Conservation (phyloP, 2,797 vertebrate genomes). For the Muraenolepis orangiensis region DNA sequence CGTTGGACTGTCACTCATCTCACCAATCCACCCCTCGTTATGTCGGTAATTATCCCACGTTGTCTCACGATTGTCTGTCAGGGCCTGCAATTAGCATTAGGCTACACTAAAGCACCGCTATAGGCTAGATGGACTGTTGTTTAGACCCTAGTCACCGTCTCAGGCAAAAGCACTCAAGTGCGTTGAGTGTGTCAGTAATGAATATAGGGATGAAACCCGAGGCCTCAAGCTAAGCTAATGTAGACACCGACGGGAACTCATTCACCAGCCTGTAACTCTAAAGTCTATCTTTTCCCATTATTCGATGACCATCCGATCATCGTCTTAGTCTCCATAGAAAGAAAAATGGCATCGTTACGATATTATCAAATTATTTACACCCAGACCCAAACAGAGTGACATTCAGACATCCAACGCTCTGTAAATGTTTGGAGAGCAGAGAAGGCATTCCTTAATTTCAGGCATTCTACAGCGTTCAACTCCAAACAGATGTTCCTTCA, state of each 20-base stretch:
- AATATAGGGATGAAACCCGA: not conserved
- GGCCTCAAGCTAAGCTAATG: not conserved
- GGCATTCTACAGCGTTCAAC: not conserved
- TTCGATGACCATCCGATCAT: too few species aligned
- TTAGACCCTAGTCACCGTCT: not conserved
- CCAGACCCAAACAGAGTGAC: not conserved
- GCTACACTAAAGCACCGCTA: not conserved
- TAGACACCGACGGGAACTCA: not conserved
- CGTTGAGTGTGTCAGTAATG: not conserved
- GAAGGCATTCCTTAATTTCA: not conserved
- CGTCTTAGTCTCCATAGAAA: constrained; percentile 18
- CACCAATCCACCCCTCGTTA: not conserved
- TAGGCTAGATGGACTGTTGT: not conserved
- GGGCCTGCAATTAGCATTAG: not conserved
- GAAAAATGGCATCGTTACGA: not conserved
- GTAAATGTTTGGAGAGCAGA: constrained; percentile 5
- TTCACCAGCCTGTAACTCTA: not conserved
- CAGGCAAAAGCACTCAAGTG: not conserved
- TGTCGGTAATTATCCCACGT: not conserved
- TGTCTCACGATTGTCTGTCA: not conserved
- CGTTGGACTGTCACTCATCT: not conserved
- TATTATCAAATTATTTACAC: not conserved
- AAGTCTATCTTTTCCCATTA: too few species aligned
- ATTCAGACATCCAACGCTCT: not conserved
- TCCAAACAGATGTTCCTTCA: not conserved